phyloP scores from a whole-genome alignment of 2,888 invertebrate genomes.

The Platerodrilus igneus region DNA sequence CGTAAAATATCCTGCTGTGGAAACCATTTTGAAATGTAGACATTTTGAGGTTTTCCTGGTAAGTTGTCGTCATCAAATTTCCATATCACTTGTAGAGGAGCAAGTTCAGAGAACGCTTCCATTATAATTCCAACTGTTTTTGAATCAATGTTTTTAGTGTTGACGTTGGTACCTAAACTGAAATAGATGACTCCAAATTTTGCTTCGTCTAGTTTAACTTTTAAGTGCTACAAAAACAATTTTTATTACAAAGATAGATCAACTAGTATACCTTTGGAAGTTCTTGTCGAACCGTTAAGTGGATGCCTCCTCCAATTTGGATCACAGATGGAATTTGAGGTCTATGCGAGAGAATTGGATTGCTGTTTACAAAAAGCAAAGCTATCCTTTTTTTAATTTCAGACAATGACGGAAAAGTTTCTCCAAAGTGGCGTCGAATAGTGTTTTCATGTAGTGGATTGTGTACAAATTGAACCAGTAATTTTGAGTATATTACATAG shows the following conservation, averaged over 20 bases:
- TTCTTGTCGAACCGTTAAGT: constrained; percentile 41
- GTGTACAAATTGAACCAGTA: no score
- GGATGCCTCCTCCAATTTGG: constrained; percentile 46
- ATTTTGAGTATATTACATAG: no score
- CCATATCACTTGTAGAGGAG: no score
- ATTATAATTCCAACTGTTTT: no score
- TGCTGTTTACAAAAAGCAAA: constrained; percentile 45
- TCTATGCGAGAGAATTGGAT: constrained; percentile 42
- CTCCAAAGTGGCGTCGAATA: constrained; percentile 32
- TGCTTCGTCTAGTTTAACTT: constrained; percentile 5
- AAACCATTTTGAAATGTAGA: no score
- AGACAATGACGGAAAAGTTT: constrained; percentile 19
- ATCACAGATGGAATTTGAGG: constrained; percentile 46
- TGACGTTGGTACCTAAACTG: no score
- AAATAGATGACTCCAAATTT: constrained; percentile 8
- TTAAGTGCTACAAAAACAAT: constrained; percentile 1
- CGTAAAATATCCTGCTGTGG: no score
- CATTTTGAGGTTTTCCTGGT: no score
- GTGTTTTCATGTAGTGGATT: no score
- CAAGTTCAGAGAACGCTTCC: no score
- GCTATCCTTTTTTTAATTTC: constrained; percentile 37
- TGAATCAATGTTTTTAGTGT: no score
- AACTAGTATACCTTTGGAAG: constrained; percentile 43
- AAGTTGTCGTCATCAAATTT: no score
- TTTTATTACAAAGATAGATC: background rate